Evolutionary conservation across 2,113 vertebrate genomes (phyloP).

Genomic region (Ranitomeya imitator): DNA sequence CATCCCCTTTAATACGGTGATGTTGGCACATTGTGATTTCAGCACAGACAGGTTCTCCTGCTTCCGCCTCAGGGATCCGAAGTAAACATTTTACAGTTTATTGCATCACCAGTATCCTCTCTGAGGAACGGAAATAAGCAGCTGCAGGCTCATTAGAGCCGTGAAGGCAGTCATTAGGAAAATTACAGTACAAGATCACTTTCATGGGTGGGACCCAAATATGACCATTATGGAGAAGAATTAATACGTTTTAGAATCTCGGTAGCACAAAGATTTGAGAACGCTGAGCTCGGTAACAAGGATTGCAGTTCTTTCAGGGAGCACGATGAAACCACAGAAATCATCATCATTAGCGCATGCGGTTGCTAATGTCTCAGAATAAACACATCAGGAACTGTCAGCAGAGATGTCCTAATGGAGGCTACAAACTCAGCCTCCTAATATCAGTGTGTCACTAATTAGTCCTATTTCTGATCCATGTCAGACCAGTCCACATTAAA

Average conservation of each 20-base stretch:
- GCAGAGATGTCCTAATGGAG: background rate
- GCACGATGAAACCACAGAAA: conserved; percentile 3
- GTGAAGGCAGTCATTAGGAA: background rate
- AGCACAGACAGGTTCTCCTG: background rate
- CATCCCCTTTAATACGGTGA: too few relatives aligned
- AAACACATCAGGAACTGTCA: background rate
- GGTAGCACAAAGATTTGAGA: background rate
- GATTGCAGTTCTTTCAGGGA: background rate
- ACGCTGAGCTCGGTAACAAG: background rate
- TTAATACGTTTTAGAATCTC: background rate
- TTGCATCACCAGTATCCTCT: conserved; percentile 17
- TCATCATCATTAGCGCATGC: background rate
- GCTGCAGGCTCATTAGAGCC: background rate
- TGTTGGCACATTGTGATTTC: background rate
- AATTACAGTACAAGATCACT: background rate
- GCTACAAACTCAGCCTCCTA: too few relatives aligned
- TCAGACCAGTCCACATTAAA: too few relatives aligned
- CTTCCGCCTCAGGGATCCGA: background rate
- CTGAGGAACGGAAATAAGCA: background rate
- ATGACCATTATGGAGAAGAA: background rate
- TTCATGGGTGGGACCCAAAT: conserved; percentile 12
- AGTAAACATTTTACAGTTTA: background rate
- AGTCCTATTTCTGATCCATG: too few relatives aligned
- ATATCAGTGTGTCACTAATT: too few relatives aligned
- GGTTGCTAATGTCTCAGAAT: background rate